phyloP scores from a whole-genome alignment of 2,113 vertebrate genomes.

The Laticauda colubrina region DNA sequence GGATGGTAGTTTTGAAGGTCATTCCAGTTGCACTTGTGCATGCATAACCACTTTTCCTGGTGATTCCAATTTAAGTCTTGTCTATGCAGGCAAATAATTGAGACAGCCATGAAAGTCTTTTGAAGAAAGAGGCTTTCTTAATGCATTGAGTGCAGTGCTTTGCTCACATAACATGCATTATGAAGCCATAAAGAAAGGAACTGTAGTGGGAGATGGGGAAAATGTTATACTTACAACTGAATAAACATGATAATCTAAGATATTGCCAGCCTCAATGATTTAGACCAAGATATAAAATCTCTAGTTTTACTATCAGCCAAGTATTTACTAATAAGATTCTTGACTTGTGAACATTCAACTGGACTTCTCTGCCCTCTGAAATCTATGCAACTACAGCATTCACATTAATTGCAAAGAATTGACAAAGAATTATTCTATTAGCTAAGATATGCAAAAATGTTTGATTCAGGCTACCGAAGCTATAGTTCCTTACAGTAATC shows the following conservation, averaged over 20 bases:
- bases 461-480: neutral
- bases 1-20: neutral
- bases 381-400: neutral
- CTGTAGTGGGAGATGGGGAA: neutral
- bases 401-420: neutral
- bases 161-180: neutral
- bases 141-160: neutral
- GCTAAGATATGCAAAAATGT: neutral
- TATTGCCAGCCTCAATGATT: neutral
- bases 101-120: neutral
- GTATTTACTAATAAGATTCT: neutral
- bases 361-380: neutral
- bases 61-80: neutral
- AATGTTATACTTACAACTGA: neutral
- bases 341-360: neutral
- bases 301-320: neutral
- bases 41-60: neutral
- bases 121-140: neutral
- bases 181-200: neutral
- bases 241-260: neutral
- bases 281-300: neutral
- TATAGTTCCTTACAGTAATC: constrained; percentile 2
- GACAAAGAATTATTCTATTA: neutral
- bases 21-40: neutral
- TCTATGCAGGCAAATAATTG: neutral